Evolutionary conservation across 2,888 invertebrate species (phyloP), one percentile per base, ranked within the genome.

Genomic region (Notodromas monacha): DNA sequence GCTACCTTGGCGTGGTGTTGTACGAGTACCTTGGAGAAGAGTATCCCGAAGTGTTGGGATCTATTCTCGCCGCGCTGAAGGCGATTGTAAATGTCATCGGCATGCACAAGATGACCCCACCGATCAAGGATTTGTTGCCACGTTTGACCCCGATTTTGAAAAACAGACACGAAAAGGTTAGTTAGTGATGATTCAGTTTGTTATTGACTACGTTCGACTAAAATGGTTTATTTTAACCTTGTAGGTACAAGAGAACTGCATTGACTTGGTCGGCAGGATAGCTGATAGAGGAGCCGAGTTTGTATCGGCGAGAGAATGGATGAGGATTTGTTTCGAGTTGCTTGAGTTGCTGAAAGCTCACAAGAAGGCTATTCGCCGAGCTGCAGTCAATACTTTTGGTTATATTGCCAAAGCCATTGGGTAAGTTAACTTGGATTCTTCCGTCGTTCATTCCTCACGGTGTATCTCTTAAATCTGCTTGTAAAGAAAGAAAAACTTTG

Each of bases 41-140:
- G 51, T 96, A 99, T 48, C 96, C 96, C 0, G 92, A 96, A 55
- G 96, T 96, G 6, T 55, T 96, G 39, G 96, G 96, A 26, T 86
- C 86, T 28, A 96, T 96, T 45, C 59, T 99, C 30, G 96, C 92
- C 2, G 96, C 92, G 1, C 54, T 96, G n/a, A 96, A 96, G 52
- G 81, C 81, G 1, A 99, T 96, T 40, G 92, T 96, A 4, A 96
- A 92, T 50, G 96, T 99, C 4, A 96, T 99, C 44, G 96, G 96
- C 41, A 96, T 96, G 96, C 89, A 89, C 1, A 92, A 96, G 55
- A 99, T 99, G 96, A 96, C 89, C 3, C 96, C 96, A 4, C 96
- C 96, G 2, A 99, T 96, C 43, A 99, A 99, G 55, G 92, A 96
- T 56, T 57, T 96, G 13, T 54, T 96, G 30, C 96, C 96, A 0